Evolutionary conservation across 53 echinoderm and acorn worm genomes (phyloP).

Genomic region (Antedon mediterranea): DNA sequence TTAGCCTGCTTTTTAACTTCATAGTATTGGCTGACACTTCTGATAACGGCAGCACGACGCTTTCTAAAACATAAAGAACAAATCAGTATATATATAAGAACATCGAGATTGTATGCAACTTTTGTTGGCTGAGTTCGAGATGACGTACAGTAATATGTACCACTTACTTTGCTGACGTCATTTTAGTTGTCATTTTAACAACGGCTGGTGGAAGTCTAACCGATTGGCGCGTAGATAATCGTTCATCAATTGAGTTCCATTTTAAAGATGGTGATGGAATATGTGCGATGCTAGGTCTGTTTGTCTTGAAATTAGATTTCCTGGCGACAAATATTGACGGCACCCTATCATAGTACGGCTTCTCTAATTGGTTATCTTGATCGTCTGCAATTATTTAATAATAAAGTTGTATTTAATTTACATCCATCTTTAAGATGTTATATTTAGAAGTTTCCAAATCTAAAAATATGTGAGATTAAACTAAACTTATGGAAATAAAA

Average conservation of each 20-base stretch:
- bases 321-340: not conserved
- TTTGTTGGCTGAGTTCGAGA: not conserved
- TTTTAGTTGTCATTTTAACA: slow-evolving; percentile 83
- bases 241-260: slow-evolving; percentile 13
- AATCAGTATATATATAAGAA: not conserved
- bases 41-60: slow-evolving; percentile 23
- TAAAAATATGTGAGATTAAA: no score
- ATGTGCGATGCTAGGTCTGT: not conserved
- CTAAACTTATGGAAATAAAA: not conserved
- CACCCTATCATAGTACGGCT: not conserved
- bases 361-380: not conserved
- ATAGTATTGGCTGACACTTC: slow-evolving; percentile 61
- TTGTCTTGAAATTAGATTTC: not conserved
- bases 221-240: slow-evolving; percentile 26
- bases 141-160: no score
- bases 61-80: slow-evolving; percentile 31
- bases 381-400: not conserved
- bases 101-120: no score
- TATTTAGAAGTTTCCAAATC: no score
- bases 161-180: slow-evolving; percentile 62
- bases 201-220: slow-evolving; percentile 46
- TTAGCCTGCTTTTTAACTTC: slow-evolving; percentile 49
- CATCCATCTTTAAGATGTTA: no score
- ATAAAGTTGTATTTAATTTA: no score
- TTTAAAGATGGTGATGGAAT: not conserved